These are phyloP conservation scores for Drosophila mercatorum DNA, from an alignment of 2,888 invertebrate species.

Conservation along the genomic window DNA sequence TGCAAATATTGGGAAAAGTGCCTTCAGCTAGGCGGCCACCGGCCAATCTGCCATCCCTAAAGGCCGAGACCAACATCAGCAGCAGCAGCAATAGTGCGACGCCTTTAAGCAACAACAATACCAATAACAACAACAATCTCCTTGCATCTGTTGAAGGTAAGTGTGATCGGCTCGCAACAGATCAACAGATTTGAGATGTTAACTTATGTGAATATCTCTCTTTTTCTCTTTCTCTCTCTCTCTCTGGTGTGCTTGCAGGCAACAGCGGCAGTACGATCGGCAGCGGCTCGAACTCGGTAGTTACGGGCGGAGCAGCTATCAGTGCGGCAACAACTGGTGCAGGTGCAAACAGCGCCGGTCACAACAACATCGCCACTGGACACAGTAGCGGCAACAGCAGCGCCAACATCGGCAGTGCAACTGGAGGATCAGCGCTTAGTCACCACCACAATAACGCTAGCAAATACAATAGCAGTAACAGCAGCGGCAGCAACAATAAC, in stretches of 20 bases:
- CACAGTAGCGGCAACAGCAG: conserved; percentile 42
- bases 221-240: no score
- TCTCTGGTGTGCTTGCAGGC: conserved; percentile 33
- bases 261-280: conserved; percentile 54
- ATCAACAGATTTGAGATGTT: neutral
- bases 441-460: conserved; percentile 43
- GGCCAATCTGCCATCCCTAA: conserved; percentile 99
- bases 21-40: conserved; percentile 99
- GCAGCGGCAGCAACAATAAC: conserved; percentile 43
- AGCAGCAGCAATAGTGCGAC: conserved; percentile 82
- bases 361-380: conserved; percentile 60
- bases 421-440: conserved; percentile 31
- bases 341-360: conserved; percentile 48
- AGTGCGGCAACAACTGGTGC: conserved; percentile 48
- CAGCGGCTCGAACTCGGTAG: conserved; percentile 26
- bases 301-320: conserved; percentile 47
- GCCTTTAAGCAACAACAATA: conserved; percentile 63
- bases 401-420: conserved; percentile 24
- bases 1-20: conserved; percentile 99
- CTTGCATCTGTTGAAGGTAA: conserved; percentile 68
- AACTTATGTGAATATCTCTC: no score
- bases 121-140: conserved; percentile 48
- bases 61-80: conserved; percentile 91
- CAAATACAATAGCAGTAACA: conserved; percentile 38
- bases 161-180: neutral